phyloP scores from a whole-genome alignment of 2,888 invertebrate species.

The Trypoxylon attenuatum region DNA sequence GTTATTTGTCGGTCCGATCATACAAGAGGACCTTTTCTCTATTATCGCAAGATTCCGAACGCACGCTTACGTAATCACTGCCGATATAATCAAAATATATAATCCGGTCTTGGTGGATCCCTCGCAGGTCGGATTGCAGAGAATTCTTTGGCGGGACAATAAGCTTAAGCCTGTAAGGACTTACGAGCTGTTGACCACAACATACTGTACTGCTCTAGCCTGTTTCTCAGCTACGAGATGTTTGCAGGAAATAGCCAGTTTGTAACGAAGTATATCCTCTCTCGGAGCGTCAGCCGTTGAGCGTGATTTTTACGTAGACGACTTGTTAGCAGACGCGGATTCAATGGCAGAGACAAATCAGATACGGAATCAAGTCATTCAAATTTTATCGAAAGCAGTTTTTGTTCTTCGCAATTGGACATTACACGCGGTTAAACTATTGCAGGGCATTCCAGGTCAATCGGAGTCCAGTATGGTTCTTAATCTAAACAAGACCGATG shows the following conservation, averaged over 20 bases:
- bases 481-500: too few species aligned
- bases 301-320: conserved; percentile 2
- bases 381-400: background rate
- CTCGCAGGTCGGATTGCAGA: background rate
- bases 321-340: background rate
- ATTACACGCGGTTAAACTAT: background rate
- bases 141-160: background rate
- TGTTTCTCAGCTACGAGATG: background rate
- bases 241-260: background rate
- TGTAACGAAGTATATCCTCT: background rate
- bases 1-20: background rate
- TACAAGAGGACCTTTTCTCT: background rate
- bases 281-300: background rate
- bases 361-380: background rate
- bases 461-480: background rate
- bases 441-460: background rate
- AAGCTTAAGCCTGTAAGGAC: background rate
- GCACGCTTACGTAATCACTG: background rate
- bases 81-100: conserved; percentile 3
- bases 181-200: background rate
- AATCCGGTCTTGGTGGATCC: background rate
- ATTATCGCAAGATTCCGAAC: background rate
- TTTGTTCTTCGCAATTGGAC: background rate
- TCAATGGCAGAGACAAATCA: background rate
- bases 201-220: background rate